phyloP scores from a whole-genome alignment of 2,797 vertebrate species.

The Onychomys leucogaster region DNA sequence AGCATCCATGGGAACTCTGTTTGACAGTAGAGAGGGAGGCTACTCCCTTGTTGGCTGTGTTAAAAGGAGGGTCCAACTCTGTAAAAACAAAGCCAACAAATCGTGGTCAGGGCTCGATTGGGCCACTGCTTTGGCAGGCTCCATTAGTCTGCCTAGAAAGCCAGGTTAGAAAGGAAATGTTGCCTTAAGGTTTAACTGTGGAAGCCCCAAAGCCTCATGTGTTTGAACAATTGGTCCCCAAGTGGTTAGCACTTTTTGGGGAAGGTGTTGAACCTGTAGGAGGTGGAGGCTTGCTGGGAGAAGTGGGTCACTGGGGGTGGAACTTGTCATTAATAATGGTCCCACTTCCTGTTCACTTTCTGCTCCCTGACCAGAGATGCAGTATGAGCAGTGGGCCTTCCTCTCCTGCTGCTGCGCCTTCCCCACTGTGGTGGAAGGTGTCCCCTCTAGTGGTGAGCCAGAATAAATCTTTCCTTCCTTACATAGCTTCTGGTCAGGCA shows the following conservation, averaged over 20 bases:
- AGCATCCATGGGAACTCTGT: neutral
- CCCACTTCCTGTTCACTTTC: neutral
- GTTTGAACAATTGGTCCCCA: neutral
- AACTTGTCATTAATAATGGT: neutral
- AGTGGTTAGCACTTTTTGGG: neutral
- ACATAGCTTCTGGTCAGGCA: neutral
- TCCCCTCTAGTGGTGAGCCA: neutral
- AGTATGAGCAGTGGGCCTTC: neutral
- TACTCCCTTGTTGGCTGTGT: neutral
- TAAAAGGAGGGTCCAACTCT: neutral
- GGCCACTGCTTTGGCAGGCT: neutral
- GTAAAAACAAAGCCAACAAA: neutral
- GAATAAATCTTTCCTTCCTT: neutral
- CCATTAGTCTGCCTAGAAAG: neutral
- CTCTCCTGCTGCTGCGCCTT: fast-evolving
- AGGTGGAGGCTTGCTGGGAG: neutral
- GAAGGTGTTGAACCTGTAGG: neutral
- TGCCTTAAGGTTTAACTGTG: neutral
- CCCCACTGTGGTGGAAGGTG: neutral
- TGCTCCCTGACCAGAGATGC: neutral
- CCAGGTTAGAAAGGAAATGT: neutral
- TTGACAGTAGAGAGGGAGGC: neutral
- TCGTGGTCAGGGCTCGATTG: neutral
- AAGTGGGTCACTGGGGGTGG: neutral
- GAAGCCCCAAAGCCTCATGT: neutral